A percentile compares a stretch with the other conserved stretches of the same genome.
phyloP scores from a whole-genome alignment of 1,140 invertebrate genomes.

The Oncopodura yosiiana region DNA sequence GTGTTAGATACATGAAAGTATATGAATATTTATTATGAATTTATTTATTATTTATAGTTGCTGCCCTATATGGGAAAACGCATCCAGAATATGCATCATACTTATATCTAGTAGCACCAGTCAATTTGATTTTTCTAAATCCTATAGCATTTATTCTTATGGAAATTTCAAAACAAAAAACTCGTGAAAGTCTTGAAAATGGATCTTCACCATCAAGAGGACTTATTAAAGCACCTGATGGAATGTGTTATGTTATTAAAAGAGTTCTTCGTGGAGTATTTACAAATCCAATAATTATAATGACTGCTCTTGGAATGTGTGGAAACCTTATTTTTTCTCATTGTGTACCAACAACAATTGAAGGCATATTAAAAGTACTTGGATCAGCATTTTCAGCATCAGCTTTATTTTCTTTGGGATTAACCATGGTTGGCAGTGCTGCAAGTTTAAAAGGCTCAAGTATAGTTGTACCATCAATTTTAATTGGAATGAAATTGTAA shows the following conservation, averaged over 20 bases:
- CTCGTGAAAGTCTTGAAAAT: constrained; percentile 4
- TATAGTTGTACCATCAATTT: constrained; percentile 67
- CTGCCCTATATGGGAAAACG: constrained; percentile 48
- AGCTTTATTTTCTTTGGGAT: constrained; percentile 78
- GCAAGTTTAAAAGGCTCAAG: constrained; percentile 61
- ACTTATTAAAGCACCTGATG: not conserved
- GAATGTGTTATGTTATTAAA: constrained; percentile 11
- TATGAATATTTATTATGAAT: constrained; percentile 10
- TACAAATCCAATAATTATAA: constrained; percentile 80
- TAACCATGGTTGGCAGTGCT: constrained; percentile 87
- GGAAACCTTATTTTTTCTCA: constrained; percentile 75
- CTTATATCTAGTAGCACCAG: constrained; percentile 86
- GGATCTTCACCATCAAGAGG: constrained; percentile 1
- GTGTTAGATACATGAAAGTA: not conserved
- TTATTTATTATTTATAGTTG: constrained; percentile 39
- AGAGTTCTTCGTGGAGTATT: constrained; percentile 56
- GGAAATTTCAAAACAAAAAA: constrained; percentile 67
- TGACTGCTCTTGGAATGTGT: constrained; percentile 81
- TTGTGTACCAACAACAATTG: constrained; percentile 60
- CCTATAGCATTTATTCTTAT: constrained; percentile 82
- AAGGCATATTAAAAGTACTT: constrained; percentile 64
- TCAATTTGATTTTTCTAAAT: constrained; percentile 85
- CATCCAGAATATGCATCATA: constrained; percentile 86
- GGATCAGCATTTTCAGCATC: constrained; percentile 81
- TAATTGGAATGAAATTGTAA: constrained; percentile 83